Evolutionary conservation across 2,797 vertebrate species (phyloP).

Genomic region (Holocentrus rufus): DNA sequence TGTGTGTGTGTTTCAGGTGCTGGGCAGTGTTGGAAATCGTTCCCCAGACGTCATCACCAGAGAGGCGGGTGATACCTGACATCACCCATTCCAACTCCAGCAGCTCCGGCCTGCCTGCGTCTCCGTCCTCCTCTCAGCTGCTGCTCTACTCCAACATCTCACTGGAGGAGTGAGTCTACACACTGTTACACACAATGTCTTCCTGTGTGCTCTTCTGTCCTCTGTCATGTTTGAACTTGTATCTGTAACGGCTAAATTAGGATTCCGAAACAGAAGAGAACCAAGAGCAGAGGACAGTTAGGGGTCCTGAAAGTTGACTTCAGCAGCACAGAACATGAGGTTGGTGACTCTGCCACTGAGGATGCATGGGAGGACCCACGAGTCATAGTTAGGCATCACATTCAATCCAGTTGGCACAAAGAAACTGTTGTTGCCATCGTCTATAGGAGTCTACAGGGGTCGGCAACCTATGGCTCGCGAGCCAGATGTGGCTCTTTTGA

Average conservation of each 20-base stretch:
- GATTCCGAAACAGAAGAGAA: no score
- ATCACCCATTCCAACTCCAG: conserved; percentile 52
- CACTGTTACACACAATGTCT: background rate
- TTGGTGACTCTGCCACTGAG: no score
- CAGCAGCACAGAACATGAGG: no score
- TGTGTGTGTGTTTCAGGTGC: conserved; percentile 69
- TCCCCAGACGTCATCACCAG: conserved; percentile 73
- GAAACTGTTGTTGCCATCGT: no score
- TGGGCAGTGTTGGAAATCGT: conserved; percentile 81
- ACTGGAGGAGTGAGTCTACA: conserved; percentile 74
- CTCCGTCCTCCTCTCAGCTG: conserved; percentile 35
- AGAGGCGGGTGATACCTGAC: conserved; percentile 40
- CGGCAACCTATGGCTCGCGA: conserved; percentile 16
- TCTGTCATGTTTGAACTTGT: no score
- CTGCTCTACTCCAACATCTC: conserved; percentile 77
- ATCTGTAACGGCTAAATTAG: no score
- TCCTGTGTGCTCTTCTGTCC: background rate
- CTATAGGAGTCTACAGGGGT: background rate
- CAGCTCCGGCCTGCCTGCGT: conserved; percentile 25
- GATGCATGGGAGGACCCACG: no score
- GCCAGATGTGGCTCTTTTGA: conserved; percentile 9
- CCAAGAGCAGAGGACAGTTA: no score
- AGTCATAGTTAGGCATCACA: no score
- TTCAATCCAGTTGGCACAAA: no score
- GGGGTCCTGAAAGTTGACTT: no score